Evolutionary conservation across 1,140 invertebrate species (phyloP).

Genomic region (Trichonephila clavata): DNA sequence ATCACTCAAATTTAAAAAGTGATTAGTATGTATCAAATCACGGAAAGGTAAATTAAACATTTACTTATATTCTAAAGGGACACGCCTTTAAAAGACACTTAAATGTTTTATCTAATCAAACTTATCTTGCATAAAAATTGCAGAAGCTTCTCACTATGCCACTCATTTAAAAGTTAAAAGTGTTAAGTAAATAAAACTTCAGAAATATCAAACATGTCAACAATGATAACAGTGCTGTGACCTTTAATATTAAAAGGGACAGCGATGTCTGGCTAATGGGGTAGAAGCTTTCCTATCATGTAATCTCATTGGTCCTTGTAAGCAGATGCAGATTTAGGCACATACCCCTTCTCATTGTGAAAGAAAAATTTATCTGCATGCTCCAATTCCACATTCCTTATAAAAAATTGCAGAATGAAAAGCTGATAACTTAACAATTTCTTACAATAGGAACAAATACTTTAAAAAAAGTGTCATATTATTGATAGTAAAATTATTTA

Average conservation of each 20-base stretch:
- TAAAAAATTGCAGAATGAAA: too few species aligned
- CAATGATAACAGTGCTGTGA: slow-evolving; percentile 11
- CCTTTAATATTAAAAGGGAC: background rate
- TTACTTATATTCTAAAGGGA: background rate
- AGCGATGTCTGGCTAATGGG: background rate
- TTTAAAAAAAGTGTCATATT: too few species aligned
- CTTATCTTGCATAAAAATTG: slow-evolving; percentile 5
- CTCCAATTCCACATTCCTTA: too few species aligned
- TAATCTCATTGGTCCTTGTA: background rate
- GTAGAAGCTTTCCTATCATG: background rate
- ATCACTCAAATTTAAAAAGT: too few species aligned
- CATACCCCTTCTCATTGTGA: background rate
- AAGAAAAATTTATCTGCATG: too few species aligned
- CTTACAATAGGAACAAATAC: too few species aligned
- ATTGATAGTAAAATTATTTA: too few species aligned
- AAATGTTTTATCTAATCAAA: background rate
- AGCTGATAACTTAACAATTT: too few species aligned
- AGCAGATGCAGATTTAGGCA: background rate
- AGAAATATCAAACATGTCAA: slow-evolving; percentile 2
- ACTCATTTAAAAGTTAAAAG: slow-evolving; percentile 17
- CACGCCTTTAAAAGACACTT: background rate
- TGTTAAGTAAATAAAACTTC: slow-evolving; percentile 11
- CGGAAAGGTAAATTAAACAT: background rate
- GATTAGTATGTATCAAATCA: too few species aligned
- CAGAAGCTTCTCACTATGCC: slow-evolving; percentile 19